A percentile compares a stretch with the other conserved stretches of the same genome.
These are phyloP conservation scores for Hexactinellida sp. DNA, from an alignment of 37 sponge, comb jelly and placozoan species.

Conservation along the genomic window DNA sequence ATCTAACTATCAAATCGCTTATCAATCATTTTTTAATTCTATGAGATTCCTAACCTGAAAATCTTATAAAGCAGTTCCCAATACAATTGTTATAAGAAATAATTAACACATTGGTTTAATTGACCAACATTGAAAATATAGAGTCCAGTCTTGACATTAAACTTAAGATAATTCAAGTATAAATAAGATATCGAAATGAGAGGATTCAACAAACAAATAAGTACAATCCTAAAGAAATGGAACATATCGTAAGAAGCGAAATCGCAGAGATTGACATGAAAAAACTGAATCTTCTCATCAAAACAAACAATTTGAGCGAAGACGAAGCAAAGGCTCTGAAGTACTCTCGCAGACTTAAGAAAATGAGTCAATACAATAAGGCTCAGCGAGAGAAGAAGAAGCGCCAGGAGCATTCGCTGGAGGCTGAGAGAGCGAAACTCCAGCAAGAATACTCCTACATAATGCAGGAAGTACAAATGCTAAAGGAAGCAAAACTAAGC, in stretches of 20 bases:
- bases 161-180: too few relatives aligned
- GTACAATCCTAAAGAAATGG: neutral
- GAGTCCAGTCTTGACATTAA: too few relatives aligned
- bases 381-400: conserved; percentile 6
- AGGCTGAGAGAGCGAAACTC: neutral
- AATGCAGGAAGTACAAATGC: neutral
- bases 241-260: neutral
- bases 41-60: neutral
- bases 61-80: neutral
- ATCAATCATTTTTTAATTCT: neutral
- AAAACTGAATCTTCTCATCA: neutral
- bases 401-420: neutral
- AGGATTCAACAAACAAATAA: neutral
- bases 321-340: neutral
- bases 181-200: too few relatives aligned
- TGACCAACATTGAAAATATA: too few relatives aligned
- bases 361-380: conserved; percentile 6
- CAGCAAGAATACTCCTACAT: neutral
- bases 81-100: too few relatives aligned
- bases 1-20: neutral
- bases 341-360: conserved; percentile 1
- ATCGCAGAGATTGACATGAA: neutral
- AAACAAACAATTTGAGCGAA: neutral
- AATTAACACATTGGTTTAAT: too few relatives aligned
- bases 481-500: neutral